Conservation (phyloP, 2,797 vertebrate genomes). For the Tauraco hartlaubi region DNA sequence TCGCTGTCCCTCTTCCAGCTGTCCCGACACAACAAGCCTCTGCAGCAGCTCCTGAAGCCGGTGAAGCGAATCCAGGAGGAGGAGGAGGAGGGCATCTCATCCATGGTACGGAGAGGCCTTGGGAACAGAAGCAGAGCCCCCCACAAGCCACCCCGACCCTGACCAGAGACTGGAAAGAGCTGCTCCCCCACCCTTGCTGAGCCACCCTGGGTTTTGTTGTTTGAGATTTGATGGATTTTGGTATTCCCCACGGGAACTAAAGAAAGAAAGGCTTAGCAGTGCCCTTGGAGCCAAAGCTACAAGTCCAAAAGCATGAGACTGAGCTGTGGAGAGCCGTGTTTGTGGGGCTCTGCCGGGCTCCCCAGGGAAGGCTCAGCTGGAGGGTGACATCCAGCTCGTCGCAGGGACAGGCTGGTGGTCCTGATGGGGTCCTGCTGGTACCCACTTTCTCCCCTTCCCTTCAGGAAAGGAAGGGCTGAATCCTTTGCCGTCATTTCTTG, state of each 20-base stretch:
- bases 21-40: conserved; percentile 92
- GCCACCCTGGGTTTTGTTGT: neutral
- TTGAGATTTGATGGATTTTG: neutral
- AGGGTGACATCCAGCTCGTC: neutral
- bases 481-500: neutral
- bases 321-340: no score
- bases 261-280: neutral
- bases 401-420: neutral
- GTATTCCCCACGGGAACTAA: neutral
- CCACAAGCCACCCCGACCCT: rapidly evolving
- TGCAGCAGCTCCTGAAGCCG: conserved; percentile 91
- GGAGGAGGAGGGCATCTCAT: conserved; percentile 95
- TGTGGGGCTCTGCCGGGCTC: neutral
- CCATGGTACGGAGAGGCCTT: conserved; percentile 84
- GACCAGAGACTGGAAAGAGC: neutral
- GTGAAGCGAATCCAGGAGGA: conserved; percentile 89
- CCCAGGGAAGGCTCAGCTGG: neutral
- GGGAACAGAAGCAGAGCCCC: neutral
- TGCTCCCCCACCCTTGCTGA: neutral
- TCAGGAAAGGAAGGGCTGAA: neutral
- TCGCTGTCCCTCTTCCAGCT: conserved; percentile 79
- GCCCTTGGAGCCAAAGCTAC: neutral
- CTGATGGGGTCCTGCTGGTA: neutral
- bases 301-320: neutral
- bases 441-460: neutral